Evolutionary conservation across 1,140 invertebrate species (phyloP).

Genomic region (Calliopsis andreniformis): DNA sequence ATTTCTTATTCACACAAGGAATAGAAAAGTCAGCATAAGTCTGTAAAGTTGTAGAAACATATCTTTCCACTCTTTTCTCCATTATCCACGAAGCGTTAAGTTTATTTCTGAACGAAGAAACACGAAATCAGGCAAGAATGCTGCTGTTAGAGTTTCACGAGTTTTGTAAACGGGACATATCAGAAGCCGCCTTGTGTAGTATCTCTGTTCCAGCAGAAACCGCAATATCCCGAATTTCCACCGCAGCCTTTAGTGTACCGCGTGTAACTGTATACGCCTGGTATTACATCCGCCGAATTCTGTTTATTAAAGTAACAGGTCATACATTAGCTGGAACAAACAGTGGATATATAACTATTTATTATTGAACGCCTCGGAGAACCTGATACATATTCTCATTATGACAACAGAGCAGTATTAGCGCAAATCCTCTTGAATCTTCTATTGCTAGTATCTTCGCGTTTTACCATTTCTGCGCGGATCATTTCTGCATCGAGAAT

Average conservation of each 20-base stretch:
- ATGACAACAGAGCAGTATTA: no score
- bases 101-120: neutral
- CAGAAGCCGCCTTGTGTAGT: neutral
- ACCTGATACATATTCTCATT: neutral
- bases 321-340: slow-evolving; percentile 13
- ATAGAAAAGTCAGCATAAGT: no score
- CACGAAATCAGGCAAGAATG: neutral
- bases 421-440: no score
- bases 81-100: no score
- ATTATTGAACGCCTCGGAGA: neutral
- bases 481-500: neutral
- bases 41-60: no score
- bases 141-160: neutral
- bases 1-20: no score
- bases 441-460: no score
- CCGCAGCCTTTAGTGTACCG: neutral
- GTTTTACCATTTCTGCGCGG: neutral
- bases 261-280: neutral
- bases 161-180: neutral
- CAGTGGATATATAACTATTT: no score
- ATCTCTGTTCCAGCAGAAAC: neutral
- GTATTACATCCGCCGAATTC: neutral
- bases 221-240: slow-evolving; percentile 11
- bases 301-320: neutral
- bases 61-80: no score